These are phyloP conservation scores for Callopanchax toddi DNA, from an alignment of 2,113 vertebrate species.

Conservation along the genomic window DNA sequence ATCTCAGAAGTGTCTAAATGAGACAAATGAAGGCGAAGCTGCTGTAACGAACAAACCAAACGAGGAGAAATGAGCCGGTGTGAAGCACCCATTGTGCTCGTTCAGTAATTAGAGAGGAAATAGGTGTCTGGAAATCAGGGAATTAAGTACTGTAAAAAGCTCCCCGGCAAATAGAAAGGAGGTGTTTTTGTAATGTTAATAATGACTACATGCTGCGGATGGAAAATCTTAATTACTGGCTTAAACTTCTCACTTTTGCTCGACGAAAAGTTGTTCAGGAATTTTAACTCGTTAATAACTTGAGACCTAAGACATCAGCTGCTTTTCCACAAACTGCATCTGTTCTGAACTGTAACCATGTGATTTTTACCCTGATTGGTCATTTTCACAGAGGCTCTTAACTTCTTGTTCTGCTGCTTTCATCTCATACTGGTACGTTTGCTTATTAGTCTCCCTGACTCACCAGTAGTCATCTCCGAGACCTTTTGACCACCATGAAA, in stretches of 20 bases:
- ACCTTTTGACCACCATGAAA: conserved; percentile 37
- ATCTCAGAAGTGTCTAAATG: conserved; percentile 54
- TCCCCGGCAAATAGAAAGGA: conserved; percentile 32
- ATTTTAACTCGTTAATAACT: not conserved
- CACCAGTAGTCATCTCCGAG: conserved; percentile 1
- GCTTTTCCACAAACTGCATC: not conserved
- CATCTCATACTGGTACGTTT: conserved; percentile 4
- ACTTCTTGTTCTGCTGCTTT: not conserved
- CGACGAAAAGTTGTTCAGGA: not conserved
- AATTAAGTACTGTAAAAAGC: conserved; percentile 39
- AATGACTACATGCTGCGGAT: conserved; percentile 26
- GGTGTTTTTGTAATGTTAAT: conserved; percentile 20
- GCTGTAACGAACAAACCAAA: conserved; percentile 44
- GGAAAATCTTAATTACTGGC: conserved; percentile 24
- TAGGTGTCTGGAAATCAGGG: conserved; percentile 53
- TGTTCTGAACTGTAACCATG: not conserved
- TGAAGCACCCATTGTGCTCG: conserved; percentile 38
- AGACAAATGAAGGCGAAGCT: conserved; percentile 50
- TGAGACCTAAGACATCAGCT: not conserved
- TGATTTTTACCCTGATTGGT: conserved; percentile 3
- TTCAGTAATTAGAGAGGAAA: conserved; percentile 56
- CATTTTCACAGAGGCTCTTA: conserved; percentile 2
- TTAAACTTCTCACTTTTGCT: not conserved
- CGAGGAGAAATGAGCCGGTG: conserved; percentile 36
- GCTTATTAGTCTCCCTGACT: conserved; percentile 30